Evolutionary conservation across 2,797 vertebrate species (phyloP), one percentile per base, ranked within the genome.

Genomic region (Falco peregrinus): DNA sequence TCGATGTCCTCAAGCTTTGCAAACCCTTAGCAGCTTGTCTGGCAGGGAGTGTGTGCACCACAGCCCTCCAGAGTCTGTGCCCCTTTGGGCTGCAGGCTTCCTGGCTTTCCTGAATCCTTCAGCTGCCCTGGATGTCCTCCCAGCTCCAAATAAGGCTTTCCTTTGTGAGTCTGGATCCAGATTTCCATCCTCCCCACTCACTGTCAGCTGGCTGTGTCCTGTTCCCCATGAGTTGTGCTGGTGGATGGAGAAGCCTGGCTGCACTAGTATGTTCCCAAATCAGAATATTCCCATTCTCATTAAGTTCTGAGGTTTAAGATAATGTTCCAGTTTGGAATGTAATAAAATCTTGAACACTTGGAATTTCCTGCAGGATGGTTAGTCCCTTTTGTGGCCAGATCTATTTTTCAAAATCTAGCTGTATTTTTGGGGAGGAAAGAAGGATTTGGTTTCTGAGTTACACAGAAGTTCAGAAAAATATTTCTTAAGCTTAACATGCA

Each of bases 391-490:
- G 50, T 79, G 93, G 82, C 92, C 84, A 89, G 76, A 73, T 96
- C 50, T 88, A 0, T 87, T 96, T 94, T 93, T 91, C 59, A 84
- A 87, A 87, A 87, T 20, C 9, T 65, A 48, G 54, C 50, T 76
- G 0, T 84, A 60, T 86, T 96, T 94, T 84, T 3, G 39, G 24
- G 69, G 35, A 78, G 61, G 78, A 90, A 89, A 83, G 54, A 84
- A 76, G 50, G 86, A 78, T 96, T 92, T 87, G 54, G 69, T 96
- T 95, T 95, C 88, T 78, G 73, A 88, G 73, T 89, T 93, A 86
- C 76, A 53, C 43, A 91, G 54, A 93, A 96, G 77, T 96, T 96
- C 67, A 93, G 74, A 93, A 95, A 95, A 96, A 86, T 83, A 95
- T 92, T 95, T 90, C 71, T 92, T 61, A 69, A 91, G 87, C 54